Evolutionary conservation across 1,140 invertebrate genomes (phyloP).

Genomic region (Heliconius himera): DNA sequence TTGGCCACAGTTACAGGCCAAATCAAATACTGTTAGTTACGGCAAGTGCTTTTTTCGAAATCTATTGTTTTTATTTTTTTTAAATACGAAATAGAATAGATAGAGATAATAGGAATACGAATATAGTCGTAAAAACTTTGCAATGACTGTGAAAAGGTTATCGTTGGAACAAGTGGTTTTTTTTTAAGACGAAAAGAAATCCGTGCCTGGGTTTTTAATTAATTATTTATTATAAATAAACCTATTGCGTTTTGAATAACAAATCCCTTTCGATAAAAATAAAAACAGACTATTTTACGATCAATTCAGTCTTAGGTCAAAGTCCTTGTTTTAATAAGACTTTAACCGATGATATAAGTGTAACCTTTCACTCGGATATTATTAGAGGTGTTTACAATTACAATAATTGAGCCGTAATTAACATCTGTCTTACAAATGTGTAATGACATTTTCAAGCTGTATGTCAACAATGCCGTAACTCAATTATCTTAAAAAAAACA

Average conservation of each 20-base stretch:
- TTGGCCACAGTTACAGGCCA: not conserved
- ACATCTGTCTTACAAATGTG: not conserved
- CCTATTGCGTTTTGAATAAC: not conserved
- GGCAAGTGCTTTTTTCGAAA: not conserved
- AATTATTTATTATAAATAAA: too few relatives aligned
- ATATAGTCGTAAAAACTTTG: not conserved
- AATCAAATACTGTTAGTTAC: not conserved
- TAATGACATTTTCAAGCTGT: not conserved
- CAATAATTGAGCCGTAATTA: not conserved
- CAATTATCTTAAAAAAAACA: not conserved
- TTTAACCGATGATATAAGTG: not conserved
- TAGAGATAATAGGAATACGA: not conserved
- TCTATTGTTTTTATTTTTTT: not conserved
- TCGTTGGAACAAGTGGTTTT: not conserved
- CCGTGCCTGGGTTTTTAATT: too few relatives aligned
- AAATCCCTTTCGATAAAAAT: not conserved
- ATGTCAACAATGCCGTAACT: not conserved
- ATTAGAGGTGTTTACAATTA: slow-evolving; percentile 5
- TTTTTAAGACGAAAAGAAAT: not conserved
- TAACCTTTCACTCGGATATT: slow-evolving; percentile 4
- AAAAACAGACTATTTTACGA: not conserved
- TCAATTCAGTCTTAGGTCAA: not conserved
- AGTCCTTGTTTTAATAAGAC: not conserved
- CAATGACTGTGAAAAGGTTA: not conserved
- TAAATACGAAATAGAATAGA: too few relatives aligned